Evolutionary conservation across 2,113 vertebrate species (phyloP), one percentile per base, ranked within the genome.

Genomic region (Corvus moneduloides): DNA sequence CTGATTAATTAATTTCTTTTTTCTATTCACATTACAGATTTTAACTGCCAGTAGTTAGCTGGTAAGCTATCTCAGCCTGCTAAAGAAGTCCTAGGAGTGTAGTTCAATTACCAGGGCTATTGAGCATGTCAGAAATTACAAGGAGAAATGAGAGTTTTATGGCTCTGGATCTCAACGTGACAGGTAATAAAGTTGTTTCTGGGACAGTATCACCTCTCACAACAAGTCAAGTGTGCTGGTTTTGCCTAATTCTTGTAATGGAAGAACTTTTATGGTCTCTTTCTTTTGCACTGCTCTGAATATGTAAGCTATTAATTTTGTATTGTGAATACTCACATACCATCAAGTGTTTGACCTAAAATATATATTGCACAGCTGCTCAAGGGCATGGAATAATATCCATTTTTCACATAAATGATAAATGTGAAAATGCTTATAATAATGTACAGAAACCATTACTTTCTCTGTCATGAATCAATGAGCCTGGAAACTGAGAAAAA

Each of bases 31-130:
- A 55, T 97, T 95, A 82, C 72, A 94, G 83, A 93, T 96, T 98
- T 97, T 96, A 97, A 97, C 97, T 97, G 96, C 87, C 83, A 94
- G 91, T 96, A 89, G 92, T 95, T 97, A 97, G 77, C 78, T 97
- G 85, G 80, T 96, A 89, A 95, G 48, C 58, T 92, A 62, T 95
- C 92, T 96, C 91, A 96, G 97, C 77, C 79, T 87, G 87, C 83
- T 48, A 46, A 96, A 94, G 80, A 71, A 92, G 66, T 66, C 88
- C 91, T 93, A 91, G 94, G 81, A 71, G 89, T 39, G 37, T 43
- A 69, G 89, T 95, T 97, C 90, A 96, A 96, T 98, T 98, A 96
- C 81, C 41, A 90, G 86, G 89, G 86, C 89, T 97, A 93, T 76
- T 69, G 94, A 97, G 91, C 91, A 84, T 81, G 64, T 95, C 89